These are phyloP conservation scores for Austrofundulus limnaeus DNA, from an alignment of 2,113 vertebrate genomes.

Conservation along the genomic window DNA sequence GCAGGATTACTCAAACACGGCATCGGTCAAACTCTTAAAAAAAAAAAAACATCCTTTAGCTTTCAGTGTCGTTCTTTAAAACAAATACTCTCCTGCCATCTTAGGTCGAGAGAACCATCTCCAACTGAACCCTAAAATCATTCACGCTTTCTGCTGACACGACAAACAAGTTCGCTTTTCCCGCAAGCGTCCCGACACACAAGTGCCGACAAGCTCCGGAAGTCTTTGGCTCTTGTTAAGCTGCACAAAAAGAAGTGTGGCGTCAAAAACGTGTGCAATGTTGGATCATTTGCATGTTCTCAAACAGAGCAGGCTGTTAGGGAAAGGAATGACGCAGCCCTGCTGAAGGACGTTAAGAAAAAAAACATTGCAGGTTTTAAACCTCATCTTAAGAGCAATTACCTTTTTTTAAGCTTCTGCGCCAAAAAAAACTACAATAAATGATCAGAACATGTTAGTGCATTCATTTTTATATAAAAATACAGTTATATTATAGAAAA, in stretches of 20 bases:
- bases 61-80: slow-evolving; percentile 7
- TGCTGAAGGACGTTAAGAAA: not conserved
- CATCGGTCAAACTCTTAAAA: slow-evolving; percentile 24
- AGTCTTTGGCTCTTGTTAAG: slow-evolving; percentile 28
- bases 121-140: slow-evolving; percentile 25
- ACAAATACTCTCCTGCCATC: slow-evolving; percentile 12
- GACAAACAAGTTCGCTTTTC: not conserved
- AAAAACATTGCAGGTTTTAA: too few species aligned
- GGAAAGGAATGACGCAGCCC: slow-evolving; percentile 7
- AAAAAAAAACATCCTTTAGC: not conserved
- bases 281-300: not conserved
- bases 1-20: slow-evolving; percentile 6
- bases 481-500: not conserved
- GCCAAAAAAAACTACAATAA: not conserved
- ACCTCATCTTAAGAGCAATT: too few species aligned
- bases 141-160: too few species aligned
- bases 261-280: not conserved
- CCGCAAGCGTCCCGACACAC: not conserved
- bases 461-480: not conserved
- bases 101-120: slow-evolving; percentile 11
- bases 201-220: not conserved
- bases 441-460: not conserved
- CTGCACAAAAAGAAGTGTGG: slow-evolving; percentile 2
- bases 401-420: not conserved
- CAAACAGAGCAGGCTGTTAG: not conserved